Base-by-base conservation (phyloP, 1,140 invertebrate species). In the Oedothorax gibbosus region DNA sequence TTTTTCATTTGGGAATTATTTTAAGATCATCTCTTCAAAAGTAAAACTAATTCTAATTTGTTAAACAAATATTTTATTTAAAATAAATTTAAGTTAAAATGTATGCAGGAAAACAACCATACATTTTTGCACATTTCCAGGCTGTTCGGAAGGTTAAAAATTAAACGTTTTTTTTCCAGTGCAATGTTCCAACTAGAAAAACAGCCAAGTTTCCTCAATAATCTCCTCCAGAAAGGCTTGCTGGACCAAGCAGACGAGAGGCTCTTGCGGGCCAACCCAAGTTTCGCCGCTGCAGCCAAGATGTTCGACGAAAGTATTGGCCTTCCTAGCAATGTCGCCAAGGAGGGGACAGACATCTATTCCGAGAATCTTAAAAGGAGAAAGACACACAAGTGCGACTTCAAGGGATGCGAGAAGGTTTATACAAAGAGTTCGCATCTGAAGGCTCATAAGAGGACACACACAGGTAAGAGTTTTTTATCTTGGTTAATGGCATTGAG, bases 351-450 rank as follows among this genome's bases (percentile, higher is more conserved):
- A 53, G 87, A 87, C 85, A 81, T 87, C 11, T 87, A 88, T 21
- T 91, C 79, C 88, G 92, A 90, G 89, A 91, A 91, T 83, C 88
- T 94, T 50, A 91, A 93, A 85, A 91, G 93, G 87, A 91, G 94
- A 88, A 95, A 96, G 89, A 93, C 96, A 54, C 96, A 97, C 91
- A 93, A 94, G 88, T 97, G 96, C 90, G 95, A 96, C 88, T 96
- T 96, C 64, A 93, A 93, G 20, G 96, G 95, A 20, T 98, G 96
- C 91, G 94, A 95, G 88, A 98, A 98, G 91, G 95, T 97, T 14
- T 98, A 98, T 91, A 97, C 96, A 62, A 98, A 98, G 90, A 97
- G 96, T 90, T 97, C 95, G 56, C 96, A 98, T 90, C 93, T 98
- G 51, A 98, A 97, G 90, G 96, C 96, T 57, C 96, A 97, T 90